These are phyloP conservation scores for Diadegma fenestrale DNA, from an alignment of 2,888 invertebrate genomes.

Conservation along the genomic window DNA sequence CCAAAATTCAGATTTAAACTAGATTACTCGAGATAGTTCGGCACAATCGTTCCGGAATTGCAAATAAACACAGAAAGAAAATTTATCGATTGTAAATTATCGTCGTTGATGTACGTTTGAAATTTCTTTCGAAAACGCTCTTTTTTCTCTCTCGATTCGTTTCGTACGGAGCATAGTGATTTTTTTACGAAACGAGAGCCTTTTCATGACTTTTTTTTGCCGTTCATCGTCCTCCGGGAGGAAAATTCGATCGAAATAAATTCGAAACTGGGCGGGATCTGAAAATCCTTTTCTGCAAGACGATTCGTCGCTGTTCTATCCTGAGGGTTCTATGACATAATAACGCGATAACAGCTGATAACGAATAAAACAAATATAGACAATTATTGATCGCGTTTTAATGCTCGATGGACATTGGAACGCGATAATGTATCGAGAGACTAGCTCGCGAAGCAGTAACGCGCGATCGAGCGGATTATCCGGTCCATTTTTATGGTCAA, in stretches of 20 bases:
- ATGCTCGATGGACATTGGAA: slow-evolving; percentile 65
- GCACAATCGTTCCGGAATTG: slow-evolving; percentile 22
- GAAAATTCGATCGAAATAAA: not conserved
- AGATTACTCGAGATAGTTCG: slow-evolving; percentile 49
- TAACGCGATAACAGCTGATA: slow-evolving; percentile 54
- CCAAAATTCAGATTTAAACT: slow-evolving; percentile 70
- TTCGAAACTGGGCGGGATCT: not conserved
- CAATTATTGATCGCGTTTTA: slow-evolving; percentile 63
- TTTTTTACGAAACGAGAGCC: not conserved
- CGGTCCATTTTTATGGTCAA: slow-evolving; percentile 72
- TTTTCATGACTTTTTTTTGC: not conserved
- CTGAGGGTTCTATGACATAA: slow-evolving; percentile 61
- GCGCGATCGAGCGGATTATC: slow-evolving; percentile 78
- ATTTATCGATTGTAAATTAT: not conserved
- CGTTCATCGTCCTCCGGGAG: not conserved
- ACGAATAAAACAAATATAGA: slow-evolving; percentile 51
- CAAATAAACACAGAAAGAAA: not conserved
- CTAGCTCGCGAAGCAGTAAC: slow-evolving; percentile 64
- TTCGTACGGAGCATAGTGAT: not conserved
- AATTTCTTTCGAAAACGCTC: not conserved
- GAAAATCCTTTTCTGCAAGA: not conserved
- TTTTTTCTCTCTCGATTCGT: not conserved
- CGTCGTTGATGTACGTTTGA: not conserved
- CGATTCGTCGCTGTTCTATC: slow-evolving; percentile 51
- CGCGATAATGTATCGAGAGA: slow-evolving; percentile 64